Evolutionary conservation across 2,113 vertebrate species (phyloP).

Genomic region (Tringa solitaria): DNA sequence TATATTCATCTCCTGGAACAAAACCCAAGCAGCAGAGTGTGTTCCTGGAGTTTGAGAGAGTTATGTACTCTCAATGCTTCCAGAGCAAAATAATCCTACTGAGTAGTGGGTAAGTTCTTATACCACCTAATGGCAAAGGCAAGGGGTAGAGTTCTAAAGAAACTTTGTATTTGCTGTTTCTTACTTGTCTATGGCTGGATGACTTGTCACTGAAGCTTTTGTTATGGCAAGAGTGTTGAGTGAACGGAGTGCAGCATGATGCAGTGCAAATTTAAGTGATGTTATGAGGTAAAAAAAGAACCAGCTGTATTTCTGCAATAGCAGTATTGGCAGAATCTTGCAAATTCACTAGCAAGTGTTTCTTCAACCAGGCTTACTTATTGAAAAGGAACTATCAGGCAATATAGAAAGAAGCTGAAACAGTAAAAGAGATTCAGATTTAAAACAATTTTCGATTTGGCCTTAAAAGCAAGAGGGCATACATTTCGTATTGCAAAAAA

Average conservation of each 20-base stretch:
- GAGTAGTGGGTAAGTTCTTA: neutral
- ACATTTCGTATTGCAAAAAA: neutral
- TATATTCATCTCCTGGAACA: neutral
- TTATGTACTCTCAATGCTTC: neutral
- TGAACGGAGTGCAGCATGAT: neutral
- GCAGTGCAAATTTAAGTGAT: neutral
- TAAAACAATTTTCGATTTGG: neutral
- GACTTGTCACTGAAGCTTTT: neutral
- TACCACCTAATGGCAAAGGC: neutral
- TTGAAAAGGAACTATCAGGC: neutral
- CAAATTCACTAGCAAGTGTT: neutral
- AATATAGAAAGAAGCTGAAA: neutral
- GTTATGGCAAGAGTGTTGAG: neutral
- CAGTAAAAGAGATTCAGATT: neutral
- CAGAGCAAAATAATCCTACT: neutral
- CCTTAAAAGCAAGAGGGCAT: neutral
- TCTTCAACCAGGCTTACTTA: neutral
- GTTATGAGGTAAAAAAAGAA: neutral
- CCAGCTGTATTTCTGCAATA: neutral
- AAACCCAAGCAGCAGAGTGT: rapidly evolving
- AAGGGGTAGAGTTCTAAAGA: neutral
- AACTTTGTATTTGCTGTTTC: neutral
- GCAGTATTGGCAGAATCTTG: neutral
- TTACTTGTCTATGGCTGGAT: neutral
- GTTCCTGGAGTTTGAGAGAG: neutral